These are phyloP conservation scores for Latheticus oryzae DNA, from an alignment of 2,888 invertebrate genomes.

Conservation along the genomic window DNA sequence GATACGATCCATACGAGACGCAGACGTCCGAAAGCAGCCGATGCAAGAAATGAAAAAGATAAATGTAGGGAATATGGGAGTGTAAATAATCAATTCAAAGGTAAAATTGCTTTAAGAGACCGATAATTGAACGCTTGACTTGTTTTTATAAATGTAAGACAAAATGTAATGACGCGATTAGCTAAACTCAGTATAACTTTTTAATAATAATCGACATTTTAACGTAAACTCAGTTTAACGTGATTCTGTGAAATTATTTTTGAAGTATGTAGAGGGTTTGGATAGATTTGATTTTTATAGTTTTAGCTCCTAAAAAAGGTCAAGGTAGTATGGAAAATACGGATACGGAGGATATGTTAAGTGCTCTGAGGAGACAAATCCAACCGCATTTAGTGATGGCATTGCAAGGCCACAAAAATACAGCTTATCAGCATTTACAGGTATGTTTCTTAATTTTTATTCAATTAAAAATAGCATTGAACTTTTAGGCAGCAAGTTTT, in stretches of 20 bases:
- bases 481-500: slow-evolving; percentile 60
- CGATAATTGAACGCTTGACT: too few relatives aligned
- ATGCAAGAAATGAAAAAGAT: slow-evolving; percentile 56
- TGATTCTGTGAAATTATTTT: too few relatives aligned
- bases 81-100: slow-evolving; percentile 37
- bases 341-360: slow-evolving; percentile 74
- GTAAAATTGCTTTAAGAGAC: slow-evolving; percentile 29
- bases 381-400: slow-evolving; percentile 79
- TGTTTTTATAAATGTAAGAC: too few relatives aligned
- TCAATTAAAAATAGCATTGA: not conserved
- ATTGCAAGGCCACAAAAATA: slow-evolving; percentile 69
- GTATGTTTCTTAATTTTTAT: slow-evolving; percentile 40
- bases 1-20: slow-evolving; percentile 96
- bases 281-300: slow-evolving; percentile 21
- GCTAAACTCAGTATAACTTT: too few relatives aligned
- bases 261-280: slow-evolving; percentile 1
- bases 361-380: slow-evolving; percentile 76
- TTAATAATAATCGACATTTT: too few relatives aligned
- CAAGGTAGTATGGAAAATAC: slow-evolving; percentile 59
- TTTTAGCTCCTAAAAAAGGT: slow-evolving; percentile 53
- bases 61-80: slow-evolving; percentile 33
- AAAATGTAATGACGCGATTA: too few relatives aligned
- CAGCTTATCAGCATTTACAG: slow-evolving; percentile 50
- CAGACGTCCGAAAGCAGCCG: slow-evolving; percentile 83
- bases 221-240: too few relatives aligned